Base-by-base conservation (phyloP, 2,888 invertebrate species). In the Rotaria magnacalcarata region DNA sequence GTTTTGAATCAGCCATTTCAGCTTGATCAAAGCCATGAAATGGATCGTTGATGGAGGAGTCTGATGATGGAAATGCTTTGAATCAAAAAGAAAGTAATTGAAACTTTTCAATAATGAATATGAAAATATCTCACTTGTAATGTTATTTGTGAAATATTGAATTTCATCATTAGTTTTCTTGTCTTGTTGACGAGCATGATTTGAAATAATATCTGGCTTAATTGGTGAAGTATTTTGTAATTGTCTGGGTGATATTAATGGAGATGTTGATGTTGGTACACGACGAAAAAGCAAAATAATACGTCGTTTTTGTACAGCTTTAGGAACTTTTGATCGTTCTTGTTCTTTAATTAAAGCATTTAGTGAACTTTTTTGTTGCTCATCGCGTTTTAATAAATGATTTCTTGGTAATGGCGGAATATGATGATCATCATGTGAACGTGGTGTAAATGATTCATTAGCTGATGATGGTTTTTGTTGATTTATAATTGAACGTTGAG, bases 281-380 rank as follows among this genome's bases (percentile, higher is more conserved):
- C 67, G 67, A 34, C 43, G 80, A 47, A 80, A 80, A 14, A 80
- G 47, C n/a, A 80, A 43, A 43, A 80, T 43, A 11, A 80, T 80
- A n/a, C 80, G 80, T 47, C 80, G 47, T 80, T 80, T 80, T 47
- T 80, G 80, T 47, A 80, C 80, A 24, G 80, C 80, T 11, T 80
- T 47, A n/a, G 80, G 80, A 43, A 80, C 80, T 80, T 80, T 80
- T 2, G 80, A 80, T 47, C 47, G 7, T 47, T 43, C 47, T 47
- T 80, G 80, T 80, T 80, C 24, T 67, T 67, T 67, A 7, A 67
- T 19, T 67, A 67, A 34, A n/a, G 80, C 80, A n/a, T 47, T 43
- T 47, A 47, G 24, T 80, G 80, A 47, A 43, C n/a, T 24, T n/a
- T 80, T 43, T 47, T 80, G 80, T 80, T 80, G 43, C 47, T 80